Evolutionary conservation across 2,797 vertebrate species (phyloP).

Genomic region (Rhynchonycteris naso): DNA sequence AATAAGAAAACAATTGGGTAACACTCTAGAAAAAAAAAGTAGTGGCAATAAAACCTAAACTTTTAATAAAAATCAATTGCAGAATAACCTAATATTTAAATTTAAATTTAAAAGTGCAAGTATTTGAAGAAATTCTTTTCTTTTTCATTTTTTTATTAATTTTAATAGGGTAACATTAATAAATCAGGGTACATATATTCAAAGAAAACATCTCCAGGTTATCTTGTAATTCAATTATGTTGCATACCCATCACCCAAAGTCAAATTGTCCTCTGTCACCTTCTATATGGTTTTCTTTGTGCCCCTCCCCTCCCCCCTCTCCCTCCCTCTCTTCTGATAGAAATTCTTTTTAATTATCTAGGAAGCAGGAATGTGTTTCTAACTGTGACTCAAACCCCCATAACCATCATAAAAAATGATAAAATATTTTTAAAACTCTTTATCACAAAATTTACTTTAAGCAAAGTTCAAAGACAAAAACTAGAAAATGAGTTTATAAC

Average conservation of each 20-base stretch:
- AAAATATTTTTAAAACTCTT: not conserved
- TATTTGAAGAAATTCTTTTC: not conserved
- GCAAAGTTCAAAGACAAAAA: not conserved
- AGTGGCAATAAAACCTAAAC: not conserved
- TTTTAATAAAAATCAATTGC: not conserved
- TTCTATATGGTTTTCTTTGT: too few species aligned
- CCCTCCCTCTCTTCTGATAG: too few species aligned
- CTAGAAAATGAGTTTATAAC: not conserved
- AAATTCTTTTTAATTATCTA: not conserved
- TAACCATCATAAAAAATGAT: not conserved
- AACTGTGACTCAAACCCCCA: not conserved
- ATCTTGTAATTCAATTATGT: too few species aligned
- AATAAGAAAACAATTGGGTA: not conserved
- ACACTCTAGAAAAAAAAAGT: not conserved
- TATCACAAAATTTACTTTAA: not conserved
- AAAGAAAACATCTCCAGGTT: too few species aligned
- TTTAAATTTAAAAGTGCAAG: not conserved
- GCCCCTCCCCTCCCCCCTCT: too few species aligned
- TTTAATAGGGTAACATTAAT: too few species aligned
- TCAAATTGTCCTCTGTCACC: too few species aligned
- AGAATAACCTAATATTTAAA: not conserved
- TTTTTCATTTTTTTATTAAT: too few species aligned
- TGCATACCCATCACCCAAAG: too few species aligned
- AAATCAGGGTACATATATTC: too few species aligned
- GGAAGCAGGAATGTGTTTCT: not conserved